Conservation (phyloP, 2,888 invertebrate genomes). For the Eledone cirrhosa region DNA sequence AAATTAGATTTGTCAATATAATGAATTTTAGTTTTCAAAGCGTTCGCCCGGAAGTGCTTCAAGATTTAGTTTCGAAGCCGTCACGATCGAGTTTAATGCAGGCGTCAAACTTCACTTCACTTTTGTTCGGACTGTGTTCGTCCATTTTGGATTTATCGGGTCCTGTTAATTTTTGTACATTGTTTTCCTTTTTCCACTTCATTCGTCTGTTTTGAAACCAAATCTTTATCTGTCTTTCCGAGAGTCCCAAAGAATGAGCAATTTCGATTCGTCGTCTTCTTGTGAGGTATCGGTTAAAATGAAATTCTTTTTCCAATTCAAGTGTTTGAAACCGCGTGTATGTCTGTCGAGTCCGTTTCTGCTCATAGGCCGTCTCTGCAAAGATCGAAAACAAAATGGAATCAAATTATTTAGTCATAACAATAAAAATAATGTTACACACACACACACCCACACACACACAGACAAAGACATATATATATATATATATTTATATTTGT, state of each 20-base stretch:
- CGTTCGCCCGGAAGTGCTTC: neutral
- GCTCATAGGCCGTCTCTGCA: constrained; percentile 70
- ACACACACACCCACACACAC: no score
- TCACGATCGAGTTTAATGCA: constrained; percentile 24
- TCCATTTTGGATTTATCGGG: constrained; percentile 27
- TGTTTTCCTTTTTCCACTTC: constrained; percentile 95
- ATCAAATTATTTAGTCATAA: neutral
- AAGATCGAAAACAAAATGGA: no score
- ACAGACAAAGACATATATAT: no score
- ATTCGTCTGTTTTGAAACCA: constrained; percentile 91
- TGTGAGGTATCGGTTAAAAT: constrained; percentile 97
- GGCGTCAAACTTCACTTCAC: constrained; percentile 10
- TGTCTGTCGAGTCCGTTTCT: constrained; percentile 95
- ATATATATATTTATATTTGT: no score
- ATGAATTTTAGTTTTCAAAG: no score
- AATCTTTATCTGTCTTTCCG: constrained; percentile 84
- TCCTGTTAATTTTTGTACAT: constrained; percentile 18
- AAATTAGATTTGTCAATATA: no score
- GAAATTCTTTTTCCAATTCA: constrained; percentile 97
- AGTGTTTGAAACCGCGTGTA: constrained; percentile 97
- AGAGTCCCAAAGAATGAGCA: constrained; percentile 93
- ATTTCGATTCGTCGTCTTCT: constrained; percentile 96
- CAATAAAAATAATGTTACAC: neutral
- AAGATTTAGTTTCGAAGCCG: constrained; percentile 19
- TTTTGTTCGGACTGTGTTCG: constrained; percentile 20